These are phyloP conservation scores for Cotesia congregata DNA, from an alignment of 2,888 invertebrate species.

Conservation along the genomic window DNA sequence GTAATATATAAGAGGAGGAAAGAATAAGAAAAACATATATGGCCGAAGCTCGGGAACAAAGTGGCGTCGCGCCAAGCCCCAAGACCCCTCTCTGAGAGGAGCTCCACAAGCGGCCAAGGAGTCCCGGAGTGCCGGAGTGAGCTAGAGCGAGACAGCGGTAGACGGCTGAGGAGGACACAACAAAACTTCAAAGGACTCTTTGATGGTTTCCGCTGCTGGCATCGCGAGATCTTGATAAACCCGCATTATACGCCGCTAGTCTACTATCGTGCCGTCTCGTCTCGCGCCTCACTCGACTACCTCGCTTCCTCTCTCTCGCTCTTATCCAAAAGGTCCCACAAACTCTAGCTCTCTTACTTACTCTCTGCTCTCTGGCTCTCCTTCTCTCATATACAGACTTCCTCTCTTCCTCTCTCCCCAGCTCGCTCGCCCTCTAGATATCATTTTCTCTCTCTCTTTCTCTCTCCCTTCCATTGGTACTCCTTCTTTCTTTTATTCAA, in stretches of 20 bases:
- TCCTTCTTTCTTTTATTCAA: background rate
- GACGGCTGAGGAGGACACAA: slow-evolving; percentile 61
- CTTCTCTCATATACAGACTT: slow-evolving; percentile 52
- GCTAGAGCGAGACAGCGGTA: slow-evolving; percentile 51
- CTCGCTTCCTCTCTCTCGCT: slow-evolving; percentile 35
- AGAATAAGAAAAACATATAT: slow-evolving; percentile 41
- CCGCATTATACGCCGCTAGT: slow-evolving; percentile 64
- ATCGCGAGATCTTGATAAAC: slow-evolving; percentile 68
- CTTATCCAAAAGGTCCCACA: slow-evolving; percentile 11
- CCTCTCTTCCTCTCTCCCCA: slow-evolving; percentile 45
- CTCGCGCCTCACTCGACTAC: slow-evolving; percentile 41
- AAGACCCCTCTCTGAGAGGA: slow-evolving; percentile 37
- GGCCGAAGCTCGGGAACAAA: slow-evolving; percentile 47
- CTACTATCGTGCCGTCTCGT: slow-evolving; percentile 51
- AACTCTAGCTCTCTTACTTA: background rate
- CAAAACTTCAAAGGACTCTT: slow-evolving; percentile 68
- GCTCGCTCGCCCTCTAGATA: slow-evolving; percentile 30
- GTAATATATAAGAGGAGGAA: slow-evolving; percentile 20
- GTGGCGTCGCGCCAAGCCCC: slow-evolving; percentile 42
- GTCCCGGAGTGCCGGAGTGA: slow-evolving; percentile 18
- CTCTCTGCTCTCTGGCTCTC: slow-evolving; percentile 45
- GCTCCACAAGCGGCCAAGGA: slow-evolving; percentile 34
- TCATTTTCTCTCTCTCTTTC: slow-evolving; percentile 25
- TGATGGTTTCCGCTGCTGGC: slow-evolving; percentile 67
- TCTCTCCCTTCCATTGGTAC: slow-evolving; percentile 10